Percentiles rank a stretch among this genome's conserved stretches.
These are phyloP conservation scores for Diogma glabrata DNA, from an alignment of 2,888 invertebrate species.

Conservation along the genomic window DNA sequence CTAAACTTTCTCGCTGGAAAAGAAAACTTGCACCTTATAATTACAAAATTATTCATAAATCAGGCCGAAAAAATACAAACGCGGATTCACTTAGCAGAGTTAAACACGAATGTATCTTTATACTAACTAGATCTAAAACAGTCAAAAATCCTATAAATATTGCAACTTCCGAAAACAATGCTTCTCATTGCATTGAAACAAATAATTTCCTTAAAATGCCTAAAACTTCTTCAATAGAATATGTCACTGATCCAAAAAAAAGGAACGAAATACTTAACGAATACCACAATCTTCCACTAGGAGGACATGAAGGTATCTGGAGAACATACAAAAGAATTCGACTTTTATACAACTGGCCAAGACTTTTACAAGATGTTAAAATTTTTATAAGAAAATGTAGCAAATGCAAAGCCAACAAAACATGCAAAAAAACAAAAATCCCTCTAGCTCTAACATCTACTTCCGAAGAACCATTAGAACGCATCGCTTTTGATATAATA, in stretches of 20 bases:
- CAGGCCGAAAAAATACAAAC: not conserved
- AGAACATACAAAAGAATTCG: not conserved
- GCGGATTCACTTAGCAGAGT: not conserved
- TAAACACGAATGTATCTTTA: no score
- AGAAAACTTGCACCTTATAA: no score
- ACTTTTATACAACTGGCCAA: not conserved
- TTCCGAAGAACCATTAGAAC: not conserved
- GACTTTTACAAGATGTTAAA: not conserved
- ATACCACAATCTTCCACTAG: not conserved
- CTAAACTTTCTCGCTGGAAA: no score
- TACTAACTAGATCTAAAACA: no score
- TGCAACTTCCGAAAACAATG: not conserved
- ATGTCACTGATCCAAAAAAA: not conserved
- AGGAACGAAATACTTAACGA: not conserved
- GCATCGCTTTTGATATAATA: no score
- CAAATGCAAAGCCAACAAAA: not conserved
- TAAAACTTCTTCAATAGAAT: no score
- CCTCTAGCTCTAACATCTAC: not conserved
- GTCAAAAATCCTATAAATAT: no score
- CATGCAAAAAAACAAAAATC: not conserved
- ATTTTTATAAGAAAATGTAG: not conserved
- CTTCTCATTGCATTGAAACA: not conserved
- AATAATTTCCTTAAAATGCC: not conserved
- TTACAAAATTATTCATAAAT: not conserved
- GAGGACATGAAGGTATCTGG: not conserved